Percentiles rank a stretch among this genome's conserved stretches.
Evolutionary conservation across 1,140 invertebrate genomes (phyloP).

Genomic region (Diabrotica undecimpunctata): DNA sequence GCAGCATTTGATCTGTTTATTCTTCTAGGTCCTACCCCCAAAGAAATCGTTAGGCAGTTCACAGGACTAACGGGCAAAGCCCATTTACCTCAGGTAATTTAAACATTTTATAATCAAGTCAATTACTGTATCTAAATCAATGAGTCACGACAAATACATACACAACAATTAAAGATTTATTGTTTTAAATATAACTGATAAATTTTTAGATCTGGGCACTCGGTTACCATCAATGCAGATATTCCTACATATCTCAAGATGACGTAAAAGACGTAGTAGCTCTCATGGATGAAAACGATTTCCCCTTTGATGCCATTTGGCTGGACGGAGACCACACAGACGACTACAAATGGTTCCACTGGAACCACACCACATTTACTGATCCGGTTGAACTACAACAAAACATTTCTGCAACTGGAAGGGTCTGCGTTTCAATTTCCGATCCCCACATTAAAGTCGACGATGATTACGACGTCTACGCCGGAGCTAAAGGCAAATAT

Average conservation of each 20-base stretch:
- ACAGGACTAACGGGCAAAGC: conserved; percentile 74
- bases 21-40: conserved; percentile 78
- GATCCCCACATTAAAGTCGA: conserved; percentile 76
- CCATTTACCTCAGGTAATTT: conserved; percentile 55
- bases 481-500: conserved; percentile 69
- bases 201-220: conserved; percentile 50
- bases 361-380: conserved; percentile 65
- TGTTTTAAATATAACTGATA: no score
- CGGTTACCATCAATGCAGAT: conserved; percentile 71
- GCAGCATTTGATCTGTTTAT: conserved; percentile 91
- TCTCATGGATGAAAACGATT: conserved; percentile 63
- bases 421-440: conserved; percentile 69
- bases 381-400: conserved; percentile 51
- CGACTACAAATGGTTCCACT: conserved; percentile 72
- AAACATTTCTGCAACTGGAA: conserved; percentile 35
- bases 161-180: no score
- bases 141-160: no score
- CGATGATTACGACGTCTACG: conserved; percentile 57
- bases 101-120: no score
- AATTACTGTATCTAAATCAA: no score
- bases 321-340: conserved; percentile 78
- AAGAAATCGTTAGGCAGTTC: conserved; percentile 85
- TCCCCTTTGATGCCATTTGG: conserved; percentile 74
- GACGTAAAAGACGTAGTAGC: conserved; percentile 61
- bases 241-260: conserved; percentile 74